These are phyloP conservation scores for Aix galericulata DNA, from an alignment of 2,113 vertebrate species.

Conservation along the genomic window DNA sequence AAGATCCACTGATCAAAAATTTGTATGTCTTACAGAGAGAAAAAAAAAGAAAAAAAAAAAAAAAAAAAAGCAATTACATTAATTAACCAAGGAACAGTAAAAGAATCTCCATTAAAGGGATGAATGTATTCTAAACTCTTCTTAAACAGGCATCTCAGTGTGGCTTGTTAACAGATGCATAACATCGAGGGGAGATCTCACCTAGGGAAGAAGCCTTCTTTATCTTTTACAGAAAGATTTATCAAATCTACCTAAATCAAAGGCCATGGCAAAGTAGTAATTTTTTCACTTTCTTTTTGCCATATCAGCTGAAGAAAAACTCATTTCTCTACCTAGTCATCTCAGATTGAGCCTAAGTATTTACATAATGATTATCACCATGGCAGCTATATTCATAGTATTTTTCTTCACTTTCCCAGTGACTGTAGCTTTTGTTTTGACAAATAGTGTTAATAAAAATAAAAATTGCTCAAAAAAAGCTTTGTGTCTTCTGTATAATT, in stretches of 20 bases:
- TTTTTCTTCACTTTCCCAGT: neutral
- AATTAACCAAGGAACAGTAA: constrained; percentile 27
- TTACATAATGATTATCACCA: neutral
- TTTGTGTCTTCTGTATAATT: neutral
- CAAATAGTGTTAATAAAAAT: neutral
- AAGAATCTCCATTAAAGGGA: neutral
- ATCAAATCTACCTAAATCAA: neutral
- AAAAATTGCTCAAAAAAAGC: neutral
- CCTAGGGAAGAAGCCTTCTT: neutral
- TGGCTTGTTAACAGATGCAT: neutral
- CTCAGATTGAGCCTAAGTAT: neutral
- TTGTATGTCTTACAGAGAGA: neutral
- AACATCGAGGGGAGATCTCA: neutral
- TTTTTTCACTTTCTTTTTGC: neutral
- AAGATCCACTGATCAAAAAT: neutral
- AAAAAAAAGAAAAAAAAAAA: constrained; percentile 23
- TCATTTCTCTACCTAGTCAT: neutral
- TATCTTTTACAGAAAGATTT: neutral
- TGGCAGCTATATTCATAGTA: neutral
- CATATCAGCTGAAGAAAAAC: neutral
- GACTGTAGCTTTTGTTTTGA: neutral
- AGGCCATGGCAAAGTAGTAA: neutral
- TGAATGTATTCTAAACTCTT: neutral
- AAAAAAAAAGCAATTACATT: neutral
- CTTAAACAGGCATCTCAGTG: neutral